These are phyloP conservation scores for Agelaius tricolor DNA, from an alignment of 2,113 vertebrate species.

Conservation along the genomic window DNA sequence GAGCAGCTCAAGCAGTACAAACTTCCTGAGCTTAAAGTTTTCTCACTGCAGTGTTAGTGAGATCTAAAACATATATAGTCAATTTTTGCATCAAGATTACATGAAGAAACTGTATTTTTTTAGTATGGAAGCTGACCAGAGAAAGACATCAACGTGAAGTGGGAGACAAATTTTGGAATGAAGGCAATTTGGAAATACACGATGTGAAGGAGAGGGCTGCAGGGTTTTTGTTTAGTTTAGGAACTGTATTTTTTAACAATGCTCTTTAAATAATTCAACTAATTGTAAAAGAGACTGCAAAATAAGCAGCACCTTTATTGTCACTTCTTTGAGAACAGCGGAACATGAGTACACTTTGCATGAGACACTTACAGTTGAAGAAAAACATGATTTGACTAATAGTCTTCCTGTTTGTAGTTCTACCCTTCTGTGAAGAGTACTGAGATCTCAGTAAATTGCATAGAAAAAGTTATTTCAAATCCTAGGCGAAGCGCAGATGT, in stretches of 20 bases:
- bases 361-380: conserved; percentile 43
- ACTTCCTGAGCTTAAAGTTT: not conserved
- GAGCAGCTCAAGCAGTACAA: not conserved
- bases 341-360: not conserved
- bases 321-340: not conserved
- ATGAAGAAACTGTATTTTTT: not conserved
- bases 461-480: not conserved
- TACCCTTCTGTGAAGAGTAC: not conserved
- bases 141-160: not conserved
- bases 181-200: not conserved
- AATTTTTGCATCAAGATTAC: not conserved
- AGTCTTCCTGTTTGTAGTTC: conserved; percentile 53
- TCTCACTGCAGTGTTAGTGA: not conserved
- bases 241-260: not conserved
- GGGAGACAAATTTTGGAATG: not conserved
- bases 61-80: not conserved
- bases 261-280: not conserved
- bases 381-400: conserved; percentile 46
- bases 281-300: not conserved
- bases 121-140: not conserved
- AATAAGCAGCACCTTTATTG: not conserved
- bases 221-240: not conserved
- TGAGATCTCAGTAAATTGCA: not conserved
- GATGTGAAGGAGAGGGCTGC: accelerated
- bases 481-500: not conserved